These are phyloP conservation scores for Eriocheir sinensis DNA, from an alignment of 1,140 invertebrate genomes.

Conservation along the genomic window DNA sequence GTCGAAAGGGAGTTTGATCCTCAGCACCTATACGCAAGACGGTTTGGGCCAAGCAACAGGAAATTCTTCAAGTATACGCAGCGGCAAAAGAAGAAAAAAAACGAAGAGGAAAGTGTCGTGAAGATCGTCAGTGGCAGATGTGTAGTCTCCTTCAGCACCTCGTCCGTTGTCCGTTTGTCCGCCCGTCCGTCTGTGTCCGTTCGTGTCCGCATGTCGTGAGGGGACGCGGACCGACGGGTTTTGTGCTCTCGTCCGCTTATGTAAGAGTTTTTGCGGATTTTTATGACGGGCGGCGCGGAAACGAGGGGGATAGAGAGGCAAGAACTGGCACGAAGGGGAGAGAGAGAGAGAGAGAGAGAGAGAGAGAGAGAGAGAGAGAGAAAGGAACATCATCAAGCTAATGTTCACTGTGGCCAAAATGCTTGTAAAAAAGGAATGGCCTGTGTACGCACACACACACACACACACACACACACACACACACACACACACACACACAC, in stretches of 20 bases:
- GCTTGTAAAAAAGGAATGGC: neutral
- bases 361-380: neutral
- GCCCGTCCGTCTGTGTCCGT: no score
- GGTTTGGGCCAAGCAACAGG: no score
- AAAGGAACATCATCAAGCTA: no score
- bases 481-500: conserved; percentile 21
- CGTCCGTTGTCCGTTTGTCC: no score
- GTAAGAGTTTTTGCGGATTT: neutral
- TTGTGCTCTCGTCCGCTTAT: neutral
- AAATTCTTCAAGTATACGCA: no score
- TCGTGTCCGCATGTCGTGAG: neutral
- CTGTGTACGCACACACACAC: neutral
- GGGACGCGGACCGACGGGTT: neutral
- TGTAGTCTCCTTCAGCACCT: neutral
- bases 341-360: neutral
- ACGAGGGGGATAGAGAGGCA: neutral
- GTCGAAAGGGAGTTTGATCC: no score
- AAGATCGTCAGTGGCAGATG: neutral
- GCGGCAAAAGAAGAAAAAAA: no score
- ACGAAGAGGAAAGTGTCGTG: no score
- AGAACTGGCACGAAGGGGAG: neutral
- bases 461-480: neutral
- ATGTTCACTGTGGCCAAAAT: no score
- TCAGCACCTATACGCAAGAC: no score
- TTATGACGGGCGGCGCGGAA: neutral